Percentiles rank a stretch among this genome's conserved stretches.
Evolutionary conservation across 1,140 invertebrate species (phyloP).

Genomic region (Ips typographus): DNA sequence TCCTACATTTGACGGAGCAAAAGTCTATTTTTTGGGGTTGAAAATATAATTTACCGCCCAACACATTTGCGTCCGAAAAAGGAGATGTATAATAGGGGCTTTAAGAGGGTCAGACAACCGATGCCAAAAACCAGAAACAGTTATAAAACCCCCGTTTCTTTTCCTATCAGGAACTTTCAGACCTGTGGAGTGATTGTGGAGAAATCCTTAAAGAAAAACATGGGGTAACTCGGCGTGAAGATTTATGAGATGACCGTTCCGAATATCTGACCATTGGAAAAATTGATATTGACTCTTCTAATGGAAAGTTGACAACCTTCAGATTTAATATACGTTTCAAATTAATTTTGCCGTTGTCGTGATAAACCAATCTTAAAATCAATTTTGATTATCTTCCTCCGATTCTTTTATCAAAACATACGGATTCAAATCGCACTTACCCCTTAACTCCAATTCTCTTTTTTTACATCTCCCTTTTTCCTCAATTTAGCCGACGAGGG

Average conservation of each 20-base stretch:
- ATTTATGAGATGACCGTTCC: conserved; percentile 31
- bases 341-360: neutral
- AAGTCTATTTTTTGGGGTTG: no score
- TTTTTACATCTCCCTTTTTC: conserved; percentile 23
- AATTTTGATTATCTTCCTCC: conserved; percentile 3
- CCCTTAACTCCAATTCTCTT: conserved; percentile 15
- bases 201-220: conserved; percentile 33
- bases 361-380: neutral
- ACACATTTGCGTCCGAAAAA: conserved; percentile 26
- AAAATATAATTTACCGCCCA: conserved; percentile 19
- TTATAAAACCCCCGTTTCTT: conserved; percentile 34
- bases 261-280: conserved; percentile 29
- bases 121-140: conserved; percentile 32
- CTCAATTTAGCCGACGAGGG: conserved; percentile 24
- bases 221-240: conserved; percentile 21
- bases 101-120: conserved; percentile 32
- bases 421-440: conserved; percentile 21
- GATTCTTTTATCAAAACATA: conserved; percentile 21
- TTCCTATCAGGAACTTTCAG: conserved; percentile 34
- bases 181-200: conserved; percentile 37
- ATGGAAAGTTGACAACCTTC: conserved; percentile 27
- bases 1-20: no score
- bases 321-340: neutral
- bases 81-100: conserved; percentile 24
- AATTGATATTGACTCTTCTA: conserved; percentile 34